Evolutionary conservation across 64 coral and sea anemone genomes (phyloP), one percentile per base, ranked within the genome.

Genomic region (Catalaphyllia jardinei): DNA sequence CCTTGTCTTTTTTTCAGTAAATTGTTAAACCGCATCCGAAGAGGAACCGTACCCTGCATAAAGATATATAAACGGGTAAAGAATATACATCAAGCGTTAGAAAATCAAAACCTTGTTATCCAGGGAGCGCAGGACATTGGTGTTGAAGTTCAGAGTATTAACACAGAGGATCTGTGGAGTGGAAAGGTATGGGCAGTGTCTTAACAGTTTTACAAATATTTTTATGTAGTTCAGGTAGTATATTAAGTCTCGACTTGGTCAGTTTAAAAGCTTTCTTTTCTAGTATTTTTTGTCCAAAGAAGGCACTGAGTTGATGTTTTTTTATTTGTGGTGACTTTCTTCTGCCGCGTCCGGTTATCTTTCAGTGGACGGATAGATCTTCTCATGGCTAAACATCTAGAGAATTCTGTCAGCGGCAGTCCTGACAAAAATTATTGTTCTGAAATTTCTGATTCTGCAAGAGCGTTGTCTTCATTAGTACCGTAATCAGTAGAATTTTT

Each of bases 21-120:
- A 83, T n/a, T 83, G 17, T 42, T 83, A 83, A 83, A 83, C 29
- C 79, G 79, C 15, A 42, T 83, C 29, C 35, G 33, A 64, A 83
- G 79, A 65, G 79, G 79, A 83, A 46, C 79, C 28, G 35, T 83
- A 64, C 20, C 79, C 10, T 29, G 13, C 20, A 65, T 17, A 16
- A 83, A 65, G 30, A 83, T 83, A 35, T 42, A 67, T 33, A 83
- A 83, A 24, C 31, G 16, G 31, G 61, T 83, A 4, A 62, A 24
- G 7, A 83, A 64, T 33, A 65, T 83, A 2, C 79, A 83, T 15
- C 57, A 83, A 4, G 79, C 79, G 1, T 33, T 83, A 22, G 79
- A 83, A 65, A 83, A 83, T 61, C 79, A 83, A 17, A 83, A 20
- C 11, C 60, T 63, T 14, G 79, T 83, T 16, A 64, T 83, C 7